Evolutionary conservation across 2,797 vertebrate species (phyloP).

Genomic region (Graptemys geographica): DNA sequence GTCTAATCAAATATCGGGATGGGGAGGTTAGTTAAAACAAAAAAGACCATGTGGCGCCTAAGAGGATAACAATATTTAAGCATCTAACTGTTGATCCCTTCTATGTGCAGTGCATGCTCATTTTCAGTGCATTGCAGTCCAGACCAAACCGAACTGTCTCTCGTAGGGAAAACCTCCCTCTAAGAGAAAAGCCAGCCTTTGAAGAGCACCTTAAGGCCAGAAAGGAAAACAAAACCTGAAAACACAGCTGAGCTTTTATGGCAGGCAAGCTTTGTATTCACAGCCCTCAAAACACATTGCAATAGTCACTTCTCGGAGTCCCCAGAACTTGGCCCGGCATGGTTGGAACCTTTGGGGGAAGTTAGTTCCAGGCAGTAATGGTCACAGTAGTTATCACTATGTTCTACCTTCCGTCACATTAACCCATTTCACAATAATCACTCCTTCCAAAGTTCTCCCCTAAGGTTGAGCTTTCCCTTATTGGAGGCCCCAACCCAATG

Average conservation of each 20-base stretch:
- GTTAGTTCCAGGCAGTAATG: not conserved
- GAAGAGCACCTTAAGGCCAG: not conserved
- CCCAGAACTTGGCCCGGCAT: not conserved
- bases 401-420: not conserved
- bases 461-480: fast-evolving
- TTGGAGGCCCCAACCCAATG: not conserved
- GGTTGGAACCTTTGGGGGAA: not conserved
- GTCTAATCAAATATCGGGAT: no score
- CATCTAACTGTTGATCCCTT: not conserved
- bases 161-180: not conserved
- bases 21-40: no score
- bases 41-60: not conserved
- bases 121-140: not conserved
- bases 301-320: fast-evolving
- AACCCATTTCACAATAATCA: no score
- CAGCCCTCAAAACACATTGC: not conserved
- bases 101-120: not conserved
- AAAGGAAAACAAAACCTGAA: not conserved
- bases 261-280: not conserved
- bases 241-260: not conserved
- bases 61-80: no score
- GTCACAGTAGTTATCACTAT: fast-evolving
- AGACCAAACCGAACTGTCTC: not conserved
- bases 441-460: fast-evolving
- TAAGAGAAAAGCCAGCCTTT: not conserved